phyloP scores from a whole-genome alignment of 2,797 vertebrate species.

The Catamblyrhynchus diadema region DNA sequence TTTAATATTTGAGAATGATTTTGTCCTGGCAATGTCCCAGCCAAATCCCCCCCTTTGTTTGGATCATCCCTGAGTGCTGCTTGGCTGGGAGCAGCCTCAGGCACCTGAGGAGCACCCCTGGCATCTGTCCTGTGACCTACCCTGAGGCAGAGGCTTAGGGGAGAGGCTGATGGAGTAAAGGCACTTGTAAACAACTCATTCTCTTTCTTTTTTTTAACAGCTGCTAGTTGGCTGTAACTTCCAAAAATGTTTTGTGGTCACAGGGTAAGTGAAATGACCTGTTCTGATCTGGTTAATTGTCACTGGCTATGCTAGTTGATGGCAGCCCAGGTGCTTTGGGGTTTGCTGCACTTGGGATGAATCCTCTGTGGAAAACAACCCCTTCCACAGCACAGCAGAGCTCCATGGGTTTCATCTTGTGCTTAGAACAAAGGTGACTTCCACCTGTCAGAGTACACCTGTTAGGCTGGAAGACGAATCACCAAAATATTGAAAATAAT shows the following conservation, averaged over 20 bases:
- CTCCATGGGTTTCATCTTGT: background rate
- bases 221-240: background rate
- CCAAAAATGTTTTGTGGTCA: background rate
- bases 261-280: background rate
- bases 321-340: background rate
- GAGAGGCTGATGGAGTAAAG: background rate
- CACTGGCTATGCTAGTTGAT: background rate
- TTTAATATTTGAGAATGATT: no score
- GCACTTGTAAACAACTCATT: background rate
- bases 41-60: no score
- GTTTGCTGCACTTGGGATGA: background rate
- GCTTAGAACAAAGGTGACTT: background rate
- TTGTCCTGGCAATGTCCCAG: no score
- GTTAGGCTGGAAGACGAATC: background rate
- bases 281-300: background rate
- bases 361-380: background rate
- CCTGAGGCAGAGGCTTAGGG: background rate
- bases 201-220: background rate
- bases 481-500: background rate
- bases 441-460: background rate
- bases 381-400: background rate
- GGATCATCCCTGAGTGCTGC: background rate
- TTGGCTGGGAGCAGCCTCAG: background rate
- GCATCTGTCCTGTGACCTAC: background rate
- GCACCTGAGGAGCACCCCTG: background rate